Conservation (phyloP, 1,140 invertebrate species). For the Leptestheria dahalacensis region DNA sequence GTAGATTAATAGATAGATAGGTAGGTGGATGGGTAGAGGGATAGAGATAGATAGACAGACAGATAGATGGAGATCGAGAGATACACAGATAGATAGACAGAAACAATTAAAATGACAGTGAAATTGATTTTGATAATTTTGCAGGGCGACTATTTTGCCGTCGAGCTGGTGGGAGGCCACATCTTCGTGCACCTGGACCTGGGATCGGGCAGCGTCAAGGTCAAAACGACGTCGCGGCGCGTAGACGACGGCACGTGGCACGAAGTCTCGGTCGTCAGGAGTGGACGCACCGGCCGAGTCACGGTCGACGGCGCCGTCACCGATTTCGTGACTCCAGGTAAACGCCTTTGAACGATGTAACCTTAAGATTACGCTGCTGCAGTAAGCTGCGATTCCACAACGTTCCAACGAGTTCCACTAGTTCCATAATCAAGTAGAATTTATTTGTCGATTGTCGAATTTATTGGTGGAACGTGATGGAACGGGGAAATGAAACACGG, state of each 20-base stretch:
- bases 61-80: too few relatives aligned
- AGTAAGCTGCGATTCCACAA: too few relatives aligned
- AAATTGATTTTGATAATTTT: conserved; percentile 15
- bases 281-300: conserved; percentile 66
- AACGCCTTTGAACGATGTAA: not conserved
- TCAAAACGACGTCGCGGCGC: conserved; percentile 58
- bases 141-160: conserved; percentile 76
- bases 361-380: not conserved
- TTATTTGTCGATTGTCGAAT: too few relatives aligned
- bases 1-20: too few relatives aligned
- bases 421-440: too few relatives aligned
- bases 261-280: conserved; percentile 61
- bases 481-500: too few relatives aligned
- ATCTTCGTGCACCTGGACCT: conserved; percentile 81
- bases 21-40: too few relatives aligned
- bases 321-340: conserved; percentile 77
- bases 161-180: conserved; percentile 85
- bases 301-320: conserved; percentile 73
- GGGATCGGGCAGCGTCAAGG: conserved; percentile 74
- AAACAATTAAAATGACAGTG: too few relatives aligned
- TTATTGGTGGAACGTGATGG: too few relatives aligned
- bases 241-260: conserved; percentile 89
- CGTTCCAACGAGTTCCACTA: too few relatives aligned
- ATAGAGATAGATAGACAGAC: too few relatives aligned
- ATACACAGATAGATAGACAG: too few relatives aligned